Evolutionary conservation across 2,888 invertebrate species (phyloP).

Genomic region (Machimus rusticus): DNA sequence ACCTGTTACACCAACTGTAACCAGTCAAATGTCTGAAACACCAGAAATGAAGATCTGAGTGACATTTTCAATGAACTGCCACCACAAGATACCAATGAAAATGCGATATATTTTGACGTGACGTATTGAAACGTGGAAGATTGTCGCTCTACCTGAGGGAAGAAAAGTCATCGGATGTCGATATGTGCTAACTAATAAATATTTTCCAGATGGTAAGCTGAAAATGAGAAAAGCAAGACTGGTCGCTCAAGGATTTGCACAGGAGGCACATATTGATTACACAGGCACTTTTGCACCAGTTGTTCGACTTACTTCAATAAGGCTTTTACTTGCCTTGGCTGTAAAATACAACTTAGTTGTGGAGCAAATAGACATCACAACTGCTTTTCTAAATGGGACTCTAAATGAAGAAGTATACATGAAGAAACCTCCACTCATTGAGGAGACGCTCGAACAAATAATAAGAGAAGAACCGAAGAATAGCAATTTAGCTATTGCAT

Average conservation of each 20-base stretch:
- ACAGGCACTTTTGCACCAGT: not conserved
- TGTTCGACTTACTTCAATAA: constrained; percentile 15
- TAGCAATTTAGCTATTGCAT: not conserved
- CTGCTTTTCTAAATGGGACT: constrained; percentile 17
- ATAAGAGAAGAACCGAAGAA: not conserved
- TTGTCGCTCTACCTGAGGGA: constrained; percentile 38
- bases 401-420: not conserved
- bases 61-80: too few species aligned
- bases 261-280: not conserved
- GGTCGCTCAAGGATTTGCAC: constrained; percentile 13
- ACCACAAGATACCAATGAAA: too few species aligned
- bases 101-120: too few species aligned
- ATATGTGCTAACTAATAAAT: not conserved
- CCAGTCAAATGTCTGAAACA: too few species aligned
- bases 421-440: not conserved
- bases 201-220: not conserved
- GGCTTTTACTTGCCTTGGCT: constrained; percentile 27
- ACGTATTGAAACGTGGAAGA: constrained; percentile 47
- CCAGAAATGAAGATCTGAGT: too few species aligned
- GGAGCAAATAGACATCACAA: constrained; percentile 8
- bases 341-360: not conserved
- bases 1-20: too few species aligned
- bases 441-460: constrained; percentile 8
- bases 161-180: not conserved
- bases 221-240: not conserved